Evolutionary conservation across 2,888 invertebrate genomes (phyloP).

Genomic region (Drosophila incognita): DNA sequence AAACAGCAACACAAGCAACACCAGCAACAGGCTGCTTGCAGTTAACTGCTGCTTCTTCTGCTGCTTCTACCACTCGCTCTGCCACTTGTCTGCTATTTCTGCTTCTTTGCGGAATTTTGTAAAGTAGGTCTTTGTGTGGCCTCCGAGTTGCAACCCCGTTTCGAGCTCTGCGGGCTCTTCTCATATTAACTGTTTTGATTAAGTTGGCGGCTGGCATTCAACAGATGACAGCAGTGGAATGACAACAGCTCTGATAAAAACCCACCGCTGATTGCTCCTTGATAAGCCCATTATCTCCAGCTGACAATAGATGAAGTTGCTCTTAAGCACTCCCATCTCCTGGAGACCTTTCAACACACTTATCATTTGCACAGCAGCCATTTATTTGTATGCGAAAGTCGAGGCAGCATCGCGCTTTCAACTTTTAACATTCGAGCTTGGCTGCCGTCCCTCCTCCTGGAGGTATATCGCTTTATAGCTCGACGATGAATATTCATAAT

Average conservation of each 20-base stretch:
- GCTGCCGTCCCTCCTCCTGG: no score
- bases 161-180: not conserved
- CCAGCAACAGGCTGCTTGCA: slow-evolving; percentile 9
- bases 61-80: no score
- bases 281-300: not conserved
- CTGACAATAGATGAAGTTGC: not conserved
- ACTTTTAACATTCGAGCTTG: not conserved
- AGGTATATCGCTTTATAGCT: no score
- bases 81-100: not conserved
- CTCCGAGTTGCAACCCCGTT: not conserved
- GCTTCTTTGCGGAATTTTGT: not conserved
- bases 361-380: not conserved
- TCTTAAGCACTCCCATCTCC: not conserved
- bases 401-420: no score
- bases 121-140: slow-evolving; percentile 6
- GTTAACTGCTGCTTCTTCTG: not conserved
- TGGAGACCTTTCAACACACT: not conserved
- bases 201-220: slow-evolving; percentile 4
- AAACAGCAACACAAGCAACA: not conserved
- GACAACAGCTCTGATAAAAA: not conserved
- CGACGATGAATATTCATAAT: no score
- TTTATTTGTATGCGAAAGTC: no score
- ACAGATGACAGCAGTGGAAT: not conserved
- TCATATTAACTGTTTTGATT: slow-evolving; percentile 6
- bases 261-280: not conserved